Evolutionary conservation across 2,888 invertebrate genomes (phyloP), one percentile per base, ranked within the genome.

Genomic region (Scaptomyza cyrtandrae): DNA sequence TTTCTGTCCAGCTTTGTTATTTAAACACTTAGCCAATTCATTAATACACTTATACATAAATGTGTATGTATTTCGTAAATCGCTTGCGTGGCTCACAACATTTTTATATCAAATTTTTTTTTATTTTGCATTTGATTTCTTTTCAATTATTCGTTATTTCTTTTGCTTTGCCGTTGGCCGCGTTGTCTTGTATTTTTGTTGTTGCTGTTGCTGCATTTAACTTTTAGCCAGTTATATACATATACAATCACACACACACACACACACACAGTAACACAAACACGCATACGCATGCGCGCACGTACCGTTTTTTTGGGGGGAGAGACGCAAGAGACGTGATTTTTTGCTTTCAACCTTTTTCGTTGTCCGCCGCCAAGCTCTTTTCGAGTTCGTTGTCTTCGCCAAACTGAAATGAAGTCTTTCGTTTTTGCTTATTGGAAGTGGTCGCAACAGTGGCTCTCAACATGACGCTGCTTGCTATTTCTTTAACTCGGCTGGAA

Each of bases 381-480:
- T 90, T 84, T 80, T 87, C 91, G 90, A 89, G 91, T 91, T 91
- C 91, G 91, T 91, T 91, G 91, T 91, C 91, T 91, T 90, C 84
- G 87, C 88, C 89, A 84, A 91, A 91, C 91, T 91, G 83, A 91
- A 86, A 88, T 91, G 82, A 91, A 91, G 90, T 91, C 91, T 91
- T 91, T 91, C 87, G 91, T 87, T 90, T 88, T 88, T 84, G 90
- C 88, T 89, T 88, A 78, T 71, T 88, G 83, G 81, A 82, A 89
- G 79, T 75, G 74, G 74, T 62, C 62, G 72, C 65, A 66, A 65
- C 61, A 54, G 66, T 55, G 55, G 37, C 58, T 48, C 52, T 67
- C 43, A 58, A 62, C 65, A 52, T 33, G 62, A 7, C 55, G 45
- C 43, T 52, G 68, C 37, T 58, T 48, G 62, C 46, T 66, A 54